Percentiles rank a stretch among this genome's conserved stretches.
phyloP scores from a whole-genome alignment of 2,113 vertebrate genomes.

The Pterocles burchelli region DNA sequence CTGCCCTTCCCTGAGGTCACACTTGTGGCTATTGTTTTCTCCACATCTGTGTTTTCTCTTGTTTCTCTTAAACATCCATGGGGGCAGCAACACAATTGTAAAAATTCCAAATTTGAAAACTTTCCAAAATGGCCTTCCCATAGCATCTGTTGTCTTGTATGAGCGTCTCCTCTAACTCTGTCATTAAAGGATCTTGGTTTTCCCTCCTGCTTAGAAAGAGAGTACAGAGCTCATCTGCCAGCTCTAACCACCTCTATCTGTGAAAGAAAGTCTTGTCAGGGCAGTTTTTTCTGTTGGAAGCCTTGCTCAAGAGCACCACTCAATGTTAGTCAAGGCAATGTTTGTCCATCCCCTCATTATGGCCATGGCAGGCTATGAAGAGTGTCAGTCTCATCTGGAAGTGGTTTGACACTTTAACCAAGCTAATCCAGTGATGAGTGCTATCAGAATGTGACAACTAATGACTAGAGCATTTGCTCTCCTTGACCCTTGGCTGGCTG shows the following conservation, averaged over 20 bases:
- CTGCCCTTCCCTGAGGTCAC: not conserved
- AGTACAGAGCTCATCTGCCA: not conserved
- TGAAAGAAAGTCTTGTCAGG: not conserved
- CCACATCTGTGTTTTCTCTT: not conserved
- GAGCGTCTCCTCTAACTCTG: fast-evolving
- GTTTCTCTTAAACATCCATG: not conserved
- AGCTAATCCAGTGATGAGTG: not conserved
- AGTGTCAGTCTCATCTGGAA: not conserved
- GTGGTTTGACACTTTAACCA: not conserved
- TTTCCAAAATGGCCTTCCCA: not conserved
- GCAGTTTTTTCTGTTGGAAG: not conserved
- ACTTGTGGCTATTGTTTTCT: not conserved
- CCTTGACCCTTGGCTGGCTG: not conserved
- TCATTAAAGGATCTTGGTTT: not conserved
- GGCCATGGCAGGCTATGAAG: not conserved
- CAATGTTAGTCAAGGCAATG: not conserved
- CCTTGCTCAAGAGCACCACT: not conserved
- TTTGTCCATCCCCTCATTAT: not conserved
- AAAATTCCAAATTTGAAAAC: not conserved
- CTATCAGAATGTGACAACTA: not conserved
- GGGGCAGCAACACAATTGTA: not conserved
- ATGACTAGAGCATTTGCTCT: not conserved
- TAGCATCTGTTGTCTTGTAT: not conserved
- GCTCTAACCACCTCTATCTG: not conserved
- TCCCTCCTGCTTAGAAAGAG: not conserved